Evolutionary conservation across 1,140 invertebrate genomes (phyloP).

Genomic region (Thereuonema tuberculata): DNA sequence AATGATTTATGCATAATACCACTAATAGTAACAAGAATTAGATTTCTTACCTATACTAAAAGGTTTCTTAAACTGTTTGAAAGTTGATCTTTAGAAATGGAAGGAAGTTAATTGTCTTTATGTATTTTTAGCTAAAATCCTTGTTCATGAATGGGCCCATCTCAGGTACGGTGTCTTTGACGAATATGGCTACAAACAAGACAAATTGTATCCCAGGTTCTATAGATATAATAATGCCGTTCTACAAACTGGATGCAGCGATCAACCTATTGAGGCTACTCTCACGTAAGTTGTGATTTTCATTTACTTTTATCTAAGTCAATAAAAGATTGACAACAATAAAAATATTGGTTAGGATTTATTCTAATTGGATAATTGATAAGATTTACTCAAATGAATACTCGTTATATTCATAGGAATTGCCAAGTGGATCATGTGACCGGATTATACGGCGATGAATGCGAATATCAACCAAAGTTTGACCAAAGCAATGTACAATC

Average conservation of each 20-base stretch:
- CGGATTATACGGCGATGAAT: slow-evolving; percentile 18
- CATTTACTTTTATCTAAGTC: too few relatives aligned
- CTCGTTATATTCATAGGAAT: too few relatives aligned
- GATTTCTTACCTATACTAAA: too few relatives aligned
- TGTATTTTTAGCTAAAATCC: slow-evolving; percentile 37
- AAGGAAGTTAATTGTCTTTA: too few relatives aligned
- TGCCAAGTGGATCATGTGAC: background rate
- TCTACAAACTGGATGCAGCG: background rate
- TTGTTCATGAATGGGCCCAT: slow-evolving; percentile 48
- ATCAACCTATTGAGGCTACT: background rate
- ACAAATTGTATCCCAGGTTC: slow-evolving; percentile 40
- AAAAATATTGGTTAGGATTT: too few relatives aligned
- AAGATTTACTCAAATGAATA: too few relatives aligned
- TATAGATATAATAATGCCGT: slow-evolving; percentile 16
- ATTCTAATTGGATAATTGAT: too few relatives aligned
- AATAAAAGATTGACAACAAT: too few relatives aligned
- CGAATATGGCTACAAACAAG: slow-evolving; percentile 43
- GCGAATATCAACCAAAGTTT: background rate
- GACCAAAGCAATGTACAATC: slow-evolving; percentile 31
- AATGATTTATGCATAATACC: too few relatives aligned
- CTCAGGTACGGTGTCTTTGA: slow-evolving; percentile 55
- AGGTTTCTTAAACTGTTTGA: too few relatives aligned
- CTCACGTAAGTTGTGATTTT: background rate
- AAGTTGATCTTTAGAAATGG: too few relatives aligned
- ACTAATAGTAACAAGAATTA: too few relatives aligned